Evolutionary conservation across 2,797 vertebrate genomes (phyloP).

Genomic region (Chromis chromis): DNA sequence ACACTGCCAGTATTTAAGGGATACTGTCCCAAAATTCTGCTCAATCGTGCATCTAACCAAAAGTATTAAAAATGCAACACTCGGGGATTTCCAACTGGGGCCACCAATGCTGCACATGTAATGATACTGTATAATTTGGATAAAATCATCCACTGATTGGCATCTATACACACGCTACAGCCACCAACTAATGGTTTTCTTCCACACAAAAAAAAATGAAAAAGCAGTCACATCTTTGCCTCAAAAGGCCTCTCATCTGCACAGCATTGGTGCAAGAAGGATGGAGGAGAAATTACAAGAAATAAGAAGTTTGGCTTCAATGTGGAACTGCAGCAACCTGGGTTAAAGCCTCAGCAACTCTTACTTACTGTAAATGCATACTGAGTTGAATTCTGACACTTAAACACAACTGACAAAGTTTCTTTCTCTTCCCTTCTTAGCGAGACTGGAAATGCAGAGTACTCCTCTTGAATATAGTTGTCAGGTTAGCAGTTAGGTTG

Average conservation of each 20-base stretch:
- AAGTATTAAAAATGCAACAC: slow-evolving; percentile 35
- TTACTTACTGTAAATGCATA: not conserved
- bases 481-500: not conserved
- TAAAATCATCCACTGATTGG: not conserved
- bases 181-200: not conserved
- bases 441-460: not conserved
- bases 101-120: slow-evolving; percentile 20
- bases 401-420: not conserved
- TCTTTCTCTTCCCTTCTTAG: not conserved
- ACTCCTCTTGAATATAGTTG: slow-evolving; percentile 6
- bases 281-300: not conserved
- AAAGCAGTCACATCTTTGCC: not conserved
- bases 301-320: not conserved
- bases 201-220: not conserved
- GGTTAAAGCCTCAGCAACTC: not conserved
- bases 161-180: not conserved
- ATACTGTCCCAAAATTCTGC: slow-evolving; percentile 9
- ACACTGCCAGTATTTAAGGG: slow-evolving; percentile 24
- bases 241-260: not conserved
- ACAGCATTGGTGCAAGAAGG: not conserved
- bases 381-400: not conserved
- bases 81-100: slow-evolving; percentile 18
- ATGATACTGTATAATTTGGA: slow-evolving; percentile 27
- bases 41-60: slow-evolving; percentile 15
- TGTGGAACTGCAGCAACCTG: not conserved